Evolutionary conservation across 2,113 vertebrate genomes (phyloP), one percentile per base, ranked within the genome.

Genomic region (Diadophis punctatus): DNA sequence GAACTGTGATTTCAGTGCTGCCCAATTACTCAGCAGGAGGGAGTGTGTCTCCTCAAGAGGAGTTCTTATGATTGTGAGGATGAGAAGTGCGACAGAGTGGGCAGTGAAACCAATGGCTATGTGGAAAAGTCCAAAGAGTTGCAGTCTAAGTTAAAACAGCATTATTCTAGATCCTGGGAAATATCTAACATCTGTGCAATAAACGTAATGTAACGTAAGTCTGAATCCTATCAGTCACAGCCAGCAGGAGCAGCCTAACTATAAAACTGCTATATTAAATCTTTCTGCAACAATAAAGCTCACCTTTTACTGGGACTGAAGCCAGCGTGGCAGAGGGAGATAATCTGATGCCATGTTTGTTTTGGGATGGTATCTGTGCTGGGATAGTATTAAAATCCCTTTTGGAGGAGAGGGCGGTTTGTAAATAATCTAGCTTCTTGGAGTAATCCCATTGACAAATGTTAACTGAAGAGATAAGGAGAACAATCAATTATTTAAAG

Each of bases 381-480:
- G 53, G 68, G 68, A 48, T 63, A 86, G 63, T 49, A 27, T 93
- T 91, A 89, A 91, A 93, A 93, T 85, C 63, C 68, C 51, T 92
- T 88, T 48, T 86, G 58, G 86, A 46, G 90, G n/a, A 91, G 90
- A 46, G 30, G 60, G 39, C 56, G 63, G 46, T 91, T 84, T 91
- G 90, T 84, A 93, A 91, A 88, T 93, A 91, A 93, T 91, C 87
- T 74, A 89, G n/a, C 53, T 91, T 93, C 53, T 91, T 53, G 39
- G 60, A 91, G 27, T 55, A 91, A 93, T 93, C 86, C 87, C 74
- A 85, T 46, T 91, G 90, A 89, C 90, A 91, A 91, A 91, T 91
- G 93, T 89, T 93, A 93, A 86, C 93, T 34, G 86, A 91, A 85
- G 53, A n/a, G 86, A 93, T 89, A 91, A 93, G 90, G 74, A 92